Conservation (phyloP, 2,113 vertebrate species). For the Solenodon paradoxus region DNA sequence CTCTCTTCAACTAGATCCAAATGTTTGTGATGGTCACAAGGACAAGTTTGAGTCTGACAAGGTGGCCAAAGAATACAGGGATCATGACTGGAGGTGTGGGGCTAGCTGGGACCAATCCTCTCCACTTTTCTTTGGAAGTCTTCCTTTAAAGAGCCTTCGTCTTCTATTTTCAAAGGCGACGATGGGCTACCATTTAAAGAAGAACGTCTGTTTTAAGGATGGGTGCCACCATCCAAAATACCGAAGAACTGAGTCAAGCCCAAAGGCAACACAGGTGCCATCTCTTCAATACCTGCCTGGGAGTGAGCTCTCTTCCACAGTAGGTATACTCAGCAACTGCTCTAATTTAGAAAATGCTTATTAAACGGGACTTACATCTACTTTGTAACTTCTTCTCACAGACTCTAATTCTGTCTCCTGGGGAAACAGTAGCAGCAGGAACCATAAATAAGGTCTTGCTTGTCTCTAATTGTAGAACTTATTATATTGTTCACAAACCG, state of each 20-base stretch:
- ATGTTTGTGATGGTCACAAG: too few relatives aligned
- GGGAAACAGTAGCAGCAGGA: background rate
- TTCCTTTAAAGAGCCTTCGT: background rate
- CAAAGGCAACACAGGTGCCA: background rate
- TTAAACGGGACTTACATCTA: background rate
- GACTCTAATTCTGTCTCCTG: background rate
- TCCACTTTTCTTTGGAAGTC: background rate
- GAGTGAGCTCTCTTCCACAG: background rate
- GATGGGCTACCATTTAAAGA: background rate
- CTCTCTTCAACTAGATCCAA: too few relatives aligned
- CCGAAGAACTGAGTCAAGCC: too few relatives aligned
- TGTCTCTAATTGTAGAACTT: background rate
- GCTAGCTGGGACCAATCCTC: accelerated
- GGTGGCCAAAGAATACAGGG: background rate
- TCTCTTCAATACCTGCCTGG: background rate
- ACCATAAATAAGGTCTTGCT: background rate
- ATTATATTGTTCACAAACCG: background rate
- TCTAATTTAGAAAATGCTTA: background rate
- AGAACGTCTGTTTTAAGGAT: background rate
- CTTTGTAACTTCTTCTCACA: background rate
- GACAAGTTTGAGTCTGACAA: too few relatives aligned
- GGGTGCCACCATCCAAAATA: too few relatives aligned
- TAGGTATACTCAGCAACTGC: background rate
- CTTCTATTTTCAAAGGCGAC: background rate
- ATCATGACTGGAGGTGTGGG: background rate